Evolutionary conservation across 92 coral and sea anemone genomes (phyloP), one percentile per base, ranked within the genome.

Genomic region (Porites evermanni): DNA sequence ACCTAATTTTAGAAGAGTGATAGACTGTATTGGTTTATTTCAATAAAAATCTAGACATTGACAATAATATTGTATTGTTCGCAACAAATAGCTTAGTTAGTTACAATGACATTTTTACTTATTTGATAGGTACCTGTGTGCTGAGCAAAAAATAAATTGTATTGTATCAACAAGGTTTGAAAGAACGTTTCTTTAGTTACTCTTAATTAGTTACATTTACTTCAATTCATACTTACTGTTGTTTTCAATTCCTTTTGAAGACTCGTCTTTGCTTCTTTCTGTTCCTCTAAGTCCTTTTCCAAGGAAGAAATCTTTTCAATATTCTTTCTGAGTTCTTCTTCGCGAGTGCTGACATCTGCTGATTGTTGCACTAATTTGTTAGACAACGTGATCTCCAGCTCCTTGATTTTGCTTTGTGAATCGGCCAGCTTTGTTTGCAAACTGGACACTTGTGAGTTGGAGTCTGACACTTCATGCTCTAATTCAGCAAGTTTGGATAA

Each of bases 261-360:
- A 29, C 87, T 79, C 24, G 64, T 72, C 32, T 83, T 87, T 18
- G 20, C 87, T 58, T 70, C 78, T 8, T 58, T 71, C 5, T 70
- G 85, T 58, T 54, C 87, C 29, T 80, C 74, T 53, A 92, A 83
- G 47, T 97, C 98, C 24, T 84, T 89, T 83, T 93, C 94, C 81
- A 97, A 88, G 60, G 76, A 70, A 19, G 53, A 76, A 60, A 97
- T 93, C 80, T 82, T 90, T 83, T 84, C 73, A 16, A 74, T 70
- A 68, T 89, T 91, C 68, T 93, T 93, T 67, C 68, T 83, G 68
- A 88, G 74, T 60, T 96, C 91, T 44, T 58, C 81, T 54, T 86
- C 88, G 14, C 83, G 70, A 53, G 47, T 63, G 79, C 80, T 92
- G 79, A 81, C 86, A 73, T 78, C 67, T 17, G 72, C 65, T 5